phyloP scores from a whole-genome alignment of 2,888 invertebrate species.

The Dasypolia templi region DNA sequence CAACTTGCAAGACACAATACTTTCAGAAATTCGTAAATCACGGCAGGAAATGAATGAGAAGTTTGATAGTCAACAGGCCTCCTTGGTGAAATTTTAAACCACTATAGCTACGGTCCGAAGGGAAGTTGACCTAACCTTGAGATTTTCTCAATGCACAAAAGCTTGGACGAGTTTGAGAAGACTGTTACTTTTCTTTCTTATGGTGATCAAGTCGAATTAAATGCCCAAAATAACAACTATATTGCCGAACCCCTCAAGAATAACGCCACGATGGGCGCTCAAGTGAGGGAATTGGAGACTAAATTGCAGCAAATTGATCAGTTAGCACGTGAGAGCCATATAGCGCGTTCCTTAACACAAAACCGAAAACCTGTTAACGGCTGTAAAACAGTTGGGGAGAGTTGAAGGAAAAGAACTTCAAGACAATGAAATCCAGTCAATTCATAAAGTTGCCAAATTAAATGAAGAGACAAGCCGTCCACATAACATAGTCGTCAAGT shows the following conservation, averaged over 20 bases:
- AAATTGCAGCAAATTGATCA: too few relatives aligned
- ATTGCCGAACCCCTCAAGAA: too few relatives aligned
- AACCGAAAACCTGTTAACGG: too few relatives aligned
- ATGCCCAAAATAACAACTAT: background rate
- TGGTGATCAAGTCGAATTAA: background rate
- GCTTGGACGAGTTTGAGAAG: conserved; percentile 3
- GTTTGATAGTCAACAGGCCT: conserved; percentile 12
- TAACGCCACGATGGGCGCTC: background rate
- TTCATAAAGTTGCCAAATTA: too few relatives aligned
- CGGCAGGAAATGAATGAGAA: background rate
- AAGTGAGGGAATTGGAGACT: background rate
- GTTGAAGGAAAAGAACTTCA: too few relatives aligned
- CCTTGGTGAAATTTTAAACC: conserved; percentile 1
- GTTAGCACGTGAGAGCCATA: too few relatives aligned
- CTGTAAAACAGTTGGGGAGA: too few relatives aligned
- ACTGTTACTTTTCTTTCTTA: too few relatives aligned
- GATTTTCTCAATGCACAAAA: background rate
- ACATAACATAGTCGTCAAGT: too few relatives aligned
- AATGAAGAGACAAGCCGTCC: too few relatives aligned
- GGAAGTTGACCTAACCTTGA: background rate
- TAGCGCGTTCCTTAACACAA: too few relatives aligned
- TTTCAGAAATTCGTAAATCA: conserved; percentile 6
- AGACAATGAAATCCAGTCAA: too few relatives aligned
- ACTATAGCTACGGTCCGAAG: background rate
- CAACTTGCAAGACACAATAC: conserved; percentile 1